Evolutionary conservation across 2,797 vertebrate genomes (phyloP).

Genomic region (Vireo griseus): DNA sequence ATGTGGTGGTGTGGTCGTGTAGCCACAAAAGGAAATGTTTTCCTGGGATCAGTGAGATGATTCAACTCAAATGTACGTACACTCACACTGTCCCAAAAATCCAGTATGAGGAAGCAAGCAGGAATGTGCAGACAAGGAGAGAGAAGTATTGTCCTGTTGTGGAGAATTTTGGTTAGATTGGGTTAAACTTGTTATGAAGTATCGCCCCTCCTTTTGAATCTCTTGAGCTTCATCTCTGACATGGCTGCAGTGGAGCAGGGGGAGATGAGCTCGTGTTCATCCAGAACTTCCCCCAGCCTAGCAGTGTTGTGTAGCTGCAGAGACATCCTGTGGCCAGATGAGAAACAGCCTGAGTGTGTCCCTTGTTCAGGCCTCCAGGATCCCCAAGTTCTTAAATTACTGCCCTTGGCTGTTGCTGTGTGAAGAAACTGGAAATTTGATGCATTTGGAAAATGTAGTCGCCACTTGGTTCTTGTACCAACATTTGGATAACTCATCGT

Average conservation of each 20-base stretch:
- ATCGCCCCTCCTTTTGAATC: not conserved
- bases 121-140: accelerated
- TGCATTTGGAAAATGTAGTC: not conserved
- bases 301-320: not conserved
- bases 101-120: accelerated
- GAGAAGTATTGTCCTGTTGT: not conserved
- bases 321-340: conserved; percentile 31
- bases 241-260: not conserved
- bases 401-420: not conserved
- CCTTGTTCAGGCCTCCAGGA: not conserved
- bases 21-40: conserved; percentile 52
- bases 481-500: not conserved
- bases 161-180: not conserved
- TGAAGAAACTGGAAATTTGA: not conserved
- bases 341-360: not conserved
- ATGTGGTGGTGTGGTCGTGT: not conserved
- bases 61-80: conserved; percentile 1
- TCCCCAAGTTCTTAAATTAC: not conserved
- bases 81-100: not conserved
- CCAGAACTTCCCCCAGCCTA: not conserved
- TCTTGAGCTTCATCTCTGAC: not conserved
- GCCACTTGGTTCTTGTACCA: not conserved
- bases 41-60: not conserved
- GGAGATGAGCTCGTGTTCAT: not conserved
- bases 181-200: not conserved